Percentiles rank a stretch among this genome's conserved stretches.
phyloP scores from a whole-genome alignment of 2,888 invertebrate species.

The Ochlodes sylvanus region DNA sequence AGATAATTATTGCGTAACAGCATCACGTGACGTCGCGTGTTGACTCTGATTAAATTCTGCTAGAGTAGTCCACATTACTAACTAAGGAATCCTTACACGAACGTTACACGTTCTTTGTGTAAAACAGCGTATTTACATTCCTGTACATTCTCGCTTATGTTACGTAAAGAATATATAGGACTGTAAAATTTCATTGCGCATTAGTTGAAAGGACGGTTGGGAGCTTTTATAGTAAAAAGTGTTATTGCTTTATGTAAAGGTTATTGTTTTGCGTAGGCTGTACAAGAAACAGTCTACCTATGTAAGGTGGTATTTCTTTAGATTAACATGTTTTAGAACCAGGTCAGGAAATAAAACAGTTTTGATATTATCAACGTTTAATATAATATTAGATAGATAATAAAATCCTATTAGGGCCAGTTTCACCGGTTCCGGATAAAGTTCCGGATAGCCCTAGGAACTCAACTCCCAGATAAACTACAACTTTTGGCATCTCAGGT shows the following conservation, averaged over 20 bases:
- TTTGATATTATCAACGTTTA: too few species aligned
- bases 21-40: constrained; percentile 55
- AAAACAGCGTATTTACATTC: constrained; percentile 8
- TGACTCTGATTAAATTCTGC: constrained; percentile 57
- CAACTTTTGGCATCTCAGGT: too few species aligned
- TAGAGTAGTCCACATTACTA: constrained; percentile 52
- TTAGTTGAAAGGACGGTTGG: neutral
- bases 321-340: too few species aligned
- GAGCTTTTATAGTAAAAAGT: neutral
- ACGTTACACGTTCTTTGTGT: constrained; percentile 8
- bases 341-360: too few species aligned
- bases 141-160: neutral
- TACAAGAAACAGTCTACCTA: too few species aligned
- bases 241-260: neutral
- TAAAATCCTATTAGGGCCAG: too few species aligned
- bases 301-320: too few species aligned
- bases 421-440: too few species aligned
- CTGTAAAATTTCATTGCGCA: constrained; percentile 5
- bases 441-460: too few species aligned
- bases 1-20: constrained; percentile 43
- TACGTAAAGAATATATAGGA: neutral
- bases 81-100: constrained; percentile 44
- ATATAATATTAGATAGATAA: too few species aligned
- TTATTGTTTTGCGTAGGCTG: too few species aligned
- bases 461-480: too few species aligned